A percentile compares a stretch with the other conserved stretches of the same genome.
phyloP scores from a whole-genome alignment of 2,888 invertebrate genomes.

The Eupithecia subumbrata region DNA sequence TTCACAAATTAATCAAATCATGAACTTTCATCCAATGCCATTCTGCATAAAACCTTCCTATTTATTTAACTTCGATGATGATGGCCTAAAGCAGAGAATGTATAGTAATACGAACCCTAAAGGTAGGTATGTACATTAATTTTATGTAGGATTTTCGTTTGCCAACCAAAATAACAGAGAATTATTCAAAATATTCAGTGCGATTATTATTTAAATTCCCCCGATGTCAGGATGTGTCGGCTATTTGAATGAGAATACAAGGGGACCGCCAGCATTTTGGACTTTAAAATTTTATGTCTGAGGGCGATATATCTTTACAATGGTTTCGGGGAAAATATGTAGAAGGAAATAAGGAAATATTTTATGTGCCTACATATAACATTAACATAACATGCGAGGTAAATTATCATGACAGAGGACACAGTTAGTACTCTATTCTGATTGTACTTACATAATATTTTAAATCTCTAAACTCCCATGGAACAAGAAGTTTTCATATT shows the following conservation, averaged over 20 bases:
- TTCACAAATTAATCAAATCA: too few species aligned
- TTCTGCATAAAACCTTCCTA: background rate
- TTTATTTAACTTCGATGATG: background rate
- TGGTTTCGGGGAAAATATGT: slow-evolving; percentile 29
- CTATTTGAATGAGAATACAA: slow-evolving; percentile 76
- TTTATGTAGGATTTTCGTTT: background rate
- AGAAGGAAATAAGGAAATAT: slow-evolving; percentile 7
- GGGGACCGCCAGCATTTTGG: slow-evolving; percentile 38
- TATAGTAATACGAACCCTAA: background rate
- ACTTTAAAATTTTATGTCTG: slow-evolving; percentile 41
- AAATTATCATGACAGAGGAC: background rate
- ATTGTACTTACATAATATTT: too few species aligned
- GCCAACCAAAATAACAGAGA: slow-evolving; percentile 27
- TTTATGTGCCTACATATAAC: background rate
- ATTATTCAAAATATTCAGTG: slow-evolving; percentile 44
- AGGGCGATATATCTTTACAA: slow-evolving; percentile 36
- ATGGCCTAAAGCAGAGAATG: background rate
- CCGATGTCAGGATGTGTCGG: slow-evolving; percentile 60
- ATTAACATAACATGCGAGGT: background rate
- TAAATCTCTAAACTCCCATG: too few species aligned
- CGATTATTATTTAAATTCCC: slow-evolving; percentile 74
- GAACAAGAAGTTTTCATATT: too few species aligned
- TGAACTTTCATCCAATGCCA: background rate
- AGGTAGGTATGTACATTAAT: background rate
- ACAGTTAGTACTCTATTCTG: background rate